Conservation (phyloP, 2,797 vertebrate genomes). For the Diplodus sargus region DNA sequence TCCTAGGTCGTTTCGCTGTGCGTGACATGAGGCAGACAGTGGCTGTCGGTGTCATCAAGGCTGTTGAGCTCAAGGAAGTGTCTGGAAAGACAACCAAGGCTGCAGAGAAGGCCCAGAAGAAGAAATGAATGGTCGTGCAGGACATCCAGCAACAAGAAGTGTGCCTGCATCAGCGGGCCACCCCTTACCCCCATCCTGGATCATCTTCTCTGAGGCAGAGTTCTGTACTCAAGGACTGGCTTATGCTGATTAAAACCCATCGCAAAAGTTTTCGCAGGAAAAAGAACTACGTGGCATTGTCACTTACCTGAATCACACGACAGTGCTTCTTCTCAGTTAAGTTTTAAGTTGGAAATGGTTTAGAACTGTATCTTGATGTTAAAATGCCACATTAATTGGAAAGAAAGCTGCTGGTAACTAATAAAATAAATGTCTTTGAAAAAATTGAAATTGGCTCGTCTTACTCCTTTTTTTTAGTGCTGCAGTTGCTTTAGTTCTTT, state of each 20-base stretch:
- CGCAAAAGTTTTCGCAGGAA: slow-evolving; percentile 90
- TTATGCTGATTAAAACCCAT: slow-evolving; percentile 89
- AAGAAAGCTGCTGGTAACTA: slow-evolving; percentile 87
- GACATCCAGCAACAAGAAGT: slow-evolving; percentile 68
- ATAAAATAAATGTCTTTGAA: slow-evolving; percentile 86
- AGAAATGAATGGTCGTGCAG: slow-evolving; percentile 83
- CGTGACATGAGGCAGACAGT: slow-evolving; percentile 90
- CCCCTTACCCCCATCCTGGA: slow-evolving; percentile 63
- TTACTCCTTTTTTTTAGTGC: slow-evolving; percentile 43
- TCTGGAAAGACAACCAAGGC: slow-evolving; percentile 83
- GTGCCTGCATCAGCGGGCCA: slow-evolving; percentile 68
- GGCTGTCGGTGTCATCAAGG: slow-evolving; percentile 88
- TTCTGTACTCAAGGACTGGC: slow-evolving; percentile 87
- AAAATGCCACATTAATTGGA: slow-evolving; percentile 83
- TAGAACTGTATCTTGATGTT: slow-evolving; percentile 81
- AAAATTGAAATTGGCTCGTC: slow-evolving; percentile 73
- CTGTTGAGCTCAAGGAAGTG: slow-evolving; percentile 77
- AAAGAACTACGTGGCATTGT: slow-evolving; percentile 80
- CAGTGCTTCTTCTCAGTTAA: slow-evolving; percentile 83
- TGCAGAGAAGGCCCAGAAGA: slow-evolving; percentile 82
- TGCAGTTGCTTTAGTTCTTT: slow-evolving; percentile 21
- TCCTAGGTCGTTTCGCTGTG: slow-evolving; percentile 84
- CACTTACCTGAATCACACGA: slow-evolving; percentile 72
- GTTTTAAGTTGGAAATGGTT: slow-evolving; percentile 84
- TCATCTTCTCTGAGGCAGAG: slow-evolving; percentile 80